These are phyloP conservation scores for Nasonovia ribisnigri DNA, from an alignment of 2,888 invertebrate genomes.

Conservation along the genomic window DNA sequence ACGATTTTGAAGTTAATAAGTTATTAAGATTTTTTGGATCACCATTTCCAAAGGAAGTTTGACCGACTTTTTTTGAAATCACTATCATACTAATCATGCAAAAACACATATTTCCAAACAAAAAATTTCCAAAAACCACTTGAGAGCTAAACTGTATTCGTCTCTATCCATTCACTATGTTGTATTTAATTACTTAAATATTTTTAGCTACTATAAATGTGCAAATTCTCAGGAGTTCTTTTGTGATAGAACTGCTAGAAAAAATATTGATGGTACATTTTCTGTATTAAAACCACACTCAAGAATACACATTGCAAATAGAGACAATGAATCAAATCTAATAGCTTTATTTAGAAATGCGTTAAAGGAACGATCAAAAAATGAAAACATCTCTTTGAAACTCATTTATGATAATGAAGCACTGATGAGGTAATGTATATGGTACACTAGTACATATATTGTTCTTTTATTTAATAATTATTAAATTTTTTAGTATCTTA, in stretches of 20 bases:
- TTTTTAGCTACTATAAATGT: slow-evolving; percentile 7
- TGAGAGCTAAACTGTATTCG: background rate
- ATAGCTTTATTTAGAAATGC: background rate
- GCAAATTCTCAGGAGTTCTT: background rate
- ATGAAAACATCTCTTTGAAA: background rate
- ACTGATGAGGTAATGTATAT: background rate
- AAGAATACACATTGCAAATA: background rate
- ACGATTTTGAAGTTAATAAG: too few species aligned
- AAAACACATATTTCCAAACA: background rate
- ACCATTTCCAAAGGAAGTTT: too few species aligned
- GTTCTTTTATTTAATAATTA: background rate
- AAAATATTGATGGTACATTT: background rate
- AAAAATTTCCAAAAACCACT: background rate
- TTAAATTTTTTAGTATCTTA: background rate
- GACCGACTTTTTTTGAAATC: too few species aligned
- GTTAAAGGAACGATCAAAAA: background rate
- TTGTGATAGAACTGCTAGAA: background rate
- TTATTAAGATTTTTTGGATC: too few species aligned
- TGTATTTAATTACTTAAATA: background rate
- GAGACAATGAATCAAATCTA: background rate
- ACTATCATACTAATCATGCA: too few species aligned
- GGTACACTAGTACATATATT: background rate
- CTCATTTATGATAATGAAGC: background rate
- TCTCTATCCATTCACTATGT: background rate
- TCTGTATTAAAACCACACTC: background rate